Conservation (phyloP, 2,797 vertebrate genomes). For the Pseudomugil tenellus region DNA sequence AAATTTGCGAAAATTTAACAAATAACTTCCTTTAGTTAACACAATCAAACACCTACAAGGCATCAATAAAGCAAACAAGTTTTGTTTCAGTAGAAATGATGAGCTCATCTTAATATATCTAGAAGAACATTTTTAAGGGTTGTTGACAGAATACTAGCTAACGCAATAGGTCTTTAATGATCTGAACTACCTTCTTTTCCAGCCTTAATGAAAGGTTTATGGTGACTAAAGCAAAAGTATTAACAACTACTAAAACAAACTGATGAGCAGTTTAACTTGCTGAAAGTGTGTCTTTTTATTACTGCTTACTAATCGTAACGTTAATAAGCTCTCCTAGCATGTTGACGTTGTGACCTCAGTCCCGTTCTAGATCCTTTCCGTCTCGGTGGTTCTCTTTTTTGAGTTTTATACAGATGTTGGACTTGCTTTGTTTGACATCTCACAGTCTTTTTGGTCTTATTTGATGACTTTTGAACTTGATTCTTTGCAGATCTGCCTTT, state of each 20-base stretch:
- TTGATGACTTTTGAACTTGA: not conserved
- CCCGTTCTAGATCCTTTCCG: not conserved
- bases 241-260: not conserved
- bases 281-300: conserved; percentile 37
- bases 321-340: not conserved
- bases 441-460: not conserved
- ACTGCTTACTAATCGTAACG: not conserved
- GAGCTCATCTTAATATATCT: too few species aligned
- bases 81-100: too few species aligned
- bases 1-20: too few species aligned
- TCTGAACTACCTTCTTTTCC: too few species aligned
- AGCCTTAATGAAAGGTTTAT: not conserved
- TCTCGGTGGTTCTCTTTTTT: not conserved
- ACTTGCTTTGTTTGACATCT: conserved; percentile 11
- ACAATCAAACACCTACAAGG: too few species aligned
- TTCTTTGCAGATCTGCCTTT: not conserved
- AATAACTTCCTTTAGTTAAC: too few species aligned
- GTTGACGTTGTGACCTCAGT: not conserved
- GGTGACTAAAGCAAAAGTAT: not conserved
- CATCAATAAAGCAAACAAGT: too few species aligned
- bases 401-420: not conserved
- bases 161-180: too few species aligned
- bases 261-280: conserved; percentile 1
- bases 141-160: too few species aligned
- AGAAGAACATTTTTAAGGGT: too few species aligned